Percentiles rank a stretch among this genome's conserved stretches.
Evolutionary conservation across 1,140 invertebrate genomes (phyloP).

Genomic region (Aleiodes sp.): DNA sequence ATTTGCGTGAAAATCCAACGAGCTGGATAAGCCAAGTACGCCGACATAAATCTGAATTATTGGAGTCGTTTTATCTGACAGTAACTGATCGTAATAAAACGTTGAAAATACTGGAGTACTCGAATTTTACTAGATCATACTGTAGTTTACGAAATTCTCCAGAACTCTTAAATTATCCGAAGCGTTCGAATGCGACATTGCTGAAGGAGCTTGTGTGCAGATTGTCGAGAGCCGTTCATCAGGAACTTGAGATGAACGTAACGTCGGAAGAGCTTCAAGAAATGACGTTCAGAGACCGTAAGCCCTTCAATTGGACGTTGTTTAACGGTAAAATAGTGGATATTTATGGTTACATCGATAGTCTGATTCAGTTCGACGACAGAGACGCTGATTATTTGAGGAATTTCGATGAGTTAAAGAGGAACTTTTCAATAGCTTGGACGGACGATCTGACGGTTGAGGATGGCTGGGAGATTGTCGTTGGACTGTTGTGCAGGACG

Average conservation of each 20-base stretch:
- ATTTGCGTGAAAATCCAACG: slow-evolving; percentile 44
- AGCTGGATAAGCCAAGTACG: slow-evolving; percentile 53
- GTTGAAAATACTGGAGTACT: slow-evolving; percentile 52
- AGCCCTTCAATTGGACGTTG: slow-evolving; percentile 52
- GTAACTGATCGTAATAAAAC: slow-evolving; percentile 51
- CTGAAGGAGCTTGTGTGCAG: slow-evolving; percentile 54
- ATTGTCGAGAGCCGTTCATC: slow-evolving; percentile 46
- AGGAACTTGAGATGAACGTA: slow-evolving; percentile 46
- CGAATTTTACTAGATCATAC: slow-evolving; percentile 53
- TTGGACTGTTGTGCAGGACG: slow-evolving; percentile 56
- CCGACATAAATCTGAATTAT: slow-evolving; percentile 44
- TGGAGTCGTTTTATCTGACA: slow-evolving; percentile 59
- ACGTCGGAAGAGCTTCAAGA: slow-evolving; percentile 37
- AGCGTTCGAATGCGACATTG: slow-evolving; percentile 46
- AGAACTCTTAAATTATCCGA: slow-evolving; percentile 52
- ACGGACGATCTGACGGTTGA: slow-evolving; percentile 34
- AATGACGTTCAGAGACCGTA: not conserved
- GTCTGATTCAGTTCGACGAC: slow-evolving; percentile 46
- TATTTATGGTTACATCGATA: slow-evolving; percentile 54
- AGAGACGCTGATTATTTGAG: slow-evolving; percentile 30
- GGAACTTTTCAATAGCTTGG: slow-evolving; percentile 47
- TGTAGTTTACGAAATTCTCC: slow-evolving; percentile 43
- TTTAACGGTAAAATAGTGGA: slow-evolving; percentile 54
- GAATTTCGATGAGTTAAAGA: slow-evolving; percentile 38
- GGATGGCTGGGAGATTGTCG: slow-evolving; percentile 54